Conservation (phyloP, 35 echinoderm and acorn worm species). For the Apostichopus parvimensis region DNA sequence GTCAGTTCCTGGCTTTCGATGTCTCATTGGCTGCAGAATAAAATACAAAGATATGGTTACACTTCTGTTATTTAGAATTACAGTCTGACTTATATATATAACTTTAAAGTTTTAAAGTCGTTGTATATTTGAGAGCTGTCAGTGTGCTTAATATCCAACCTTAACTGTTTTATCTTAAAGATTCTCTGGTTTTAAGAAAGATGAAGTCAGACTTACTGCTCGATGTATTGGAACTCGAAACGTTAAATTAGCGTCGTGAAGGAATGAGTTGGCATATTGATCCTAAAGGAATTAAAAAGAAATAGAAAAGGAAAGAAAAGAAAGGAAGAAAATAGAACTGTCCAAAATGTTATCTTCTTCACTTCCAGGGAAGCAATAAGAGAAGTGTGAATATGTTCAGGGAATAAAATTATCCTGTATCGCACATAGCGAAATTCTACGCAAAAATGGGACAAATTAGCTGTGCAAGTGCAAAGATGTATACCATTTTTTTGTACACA, state of each 20-base stretch:
- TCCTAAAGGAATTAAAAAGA: slow-evolving; percentile 51
- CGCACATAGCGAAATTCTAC: no score
- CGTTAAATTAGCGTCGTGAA: slow-evolving; percentile 96
- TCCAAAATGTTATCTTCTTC: no score
- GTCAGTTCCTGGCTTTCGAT: slow-evolving; percentile 78
- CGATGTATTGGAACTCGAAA: slow-evolving; percentile 85
- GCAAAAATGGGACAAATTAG: no score
- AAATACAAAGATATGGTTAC: background rate
- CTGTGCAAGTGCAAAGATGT: no score
- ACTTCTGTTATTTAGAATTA: background rate
- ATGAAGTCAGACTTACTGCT: slow-evolving; percentile 71
- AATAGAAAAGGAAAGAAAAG: background rate
- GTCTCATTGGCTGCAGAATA: slow-evolving; percentile 88
- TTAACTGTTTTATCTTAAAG: background rate
- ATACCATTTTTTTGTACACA: no score
- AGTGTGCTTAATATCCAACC: background rate
- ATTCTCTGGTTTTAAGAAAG: background rate
- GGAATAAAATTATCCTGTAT: no score
- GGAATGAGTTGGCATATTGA: slow-evolving; percentile 98
- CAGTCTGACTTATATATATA: no score
- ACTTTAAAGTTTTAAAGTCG: no score
- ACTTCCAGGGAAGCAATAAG: no score
- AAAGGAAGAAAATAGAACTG: background rate
- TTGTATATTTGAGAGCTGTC: no score
- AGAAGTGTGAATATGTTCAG: no score